A percentile compares a stretch with the other conserved stretches of the same genome.
phyloP scores from a whole-genome alignment of 2,113 vertebrate species.

The Hippoglossus stenolepis region DNA sequence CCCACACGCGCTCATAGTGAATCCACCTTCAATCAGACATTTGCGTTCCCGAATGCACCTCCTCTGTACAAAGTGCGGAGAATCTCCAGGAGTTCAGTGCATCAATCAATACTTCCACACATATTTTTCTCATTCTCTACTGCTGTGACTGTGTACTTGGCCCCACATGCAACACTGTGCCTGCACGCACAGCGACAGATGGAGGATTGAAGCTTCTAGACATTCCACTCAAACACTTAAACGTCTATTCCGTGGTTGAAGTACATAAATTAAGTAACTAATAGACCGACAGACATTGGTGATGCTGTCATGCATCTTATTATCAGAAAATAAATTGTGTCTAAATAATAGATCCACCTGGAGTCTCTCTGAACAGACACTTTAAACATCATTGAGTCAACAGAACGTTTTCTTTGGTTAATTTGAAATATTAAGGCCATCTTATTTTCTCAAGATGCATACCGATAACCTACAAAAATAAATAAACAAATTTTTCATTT shows the following conservation, averaged over 20 bases:
- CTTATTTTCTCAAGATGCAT: conserved; percentile 1
- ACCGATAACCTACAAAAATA: neutral
- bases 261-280: neutral
- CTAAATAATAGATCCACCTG: neutral
- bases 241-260: neutral
- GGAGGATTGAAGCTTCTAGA: neutral
- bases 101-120: too few species aligned
- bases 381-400: too few species aligned
- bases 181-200: neutral
- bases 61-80: too few species aligned
- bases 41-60: too few species aligned
- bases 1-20: too few species aligned
- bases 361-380: neutral
- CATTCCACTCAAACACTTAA: neutral
- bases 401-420: neutral
- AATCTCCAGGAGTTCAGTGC: too few species aligned
- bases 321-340: neutral
- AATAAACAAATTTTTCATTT: conserved; percentile 35
- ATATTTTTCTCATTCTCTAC: too few species aligned
- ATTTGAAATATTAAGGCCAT: neutral
- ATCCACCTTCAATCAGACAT: too few species aligned
- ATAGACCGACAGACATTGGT: neutral
- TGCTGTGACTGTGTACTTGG: neutral
- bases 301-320: neutral
- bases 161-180: neutral